Conservation (phyloP, 2,797 vertebrate genomes). For the Setipinna tenuifilis region DNA sequence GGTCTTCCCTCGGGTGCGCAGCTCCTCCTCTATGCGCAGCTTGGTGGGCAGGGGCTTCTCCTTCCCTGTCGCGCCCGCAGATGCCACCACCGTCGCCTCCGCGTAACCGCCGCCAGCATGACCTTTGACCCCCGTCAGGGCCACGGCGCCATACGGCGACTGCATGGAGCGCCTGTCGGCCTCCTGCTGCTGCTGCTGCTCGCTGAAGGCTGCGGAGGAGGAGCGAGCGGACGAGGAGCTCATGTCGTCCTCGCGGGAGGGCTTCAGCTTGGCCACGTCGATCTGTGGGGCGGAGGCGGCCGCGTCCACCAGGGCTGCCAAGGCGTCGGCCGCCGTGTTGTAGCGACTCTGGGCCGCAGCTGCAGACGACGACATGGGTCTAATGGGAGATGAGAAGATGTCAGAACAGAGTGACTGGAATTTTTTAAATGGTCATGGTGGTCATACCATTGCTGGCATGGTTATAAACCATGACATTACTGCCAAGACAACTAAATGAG, state of each 20-base stretch:
- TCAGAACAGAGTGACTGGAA: conserved; percentile 28
- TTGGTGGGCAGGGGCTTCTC: conserved; percentile 92
- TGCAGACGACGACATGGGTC: conserved; percentile 80
- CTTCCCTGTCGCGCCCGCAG: conserved; percentile 72
- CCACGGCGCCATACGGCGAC: conserved; percentile 84
- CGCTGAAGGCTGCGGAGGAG: conserved; percentile 77
- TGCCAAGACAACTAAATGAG: too few relatives aligned
- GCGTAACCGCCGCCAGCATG: conserved; percentile 75
- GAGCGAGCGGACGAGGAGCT: conserved; percentile 53
- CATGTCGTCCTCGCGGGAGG: conserved; percentile 82
- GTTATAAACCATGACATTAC: too few relatives aligned
- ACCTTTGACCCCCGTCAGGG: conserved; percentile 85
- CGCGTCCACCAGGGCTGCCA: conserved; percentile 94
- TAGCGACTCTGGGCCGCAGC: conserved; percentile 84
- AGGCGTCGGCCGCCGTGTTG: conserved; percentile 92
- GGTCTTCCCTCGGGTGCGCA: conserved; percentile 94
- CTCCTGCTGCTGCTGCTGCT: conserved; percentile 83
- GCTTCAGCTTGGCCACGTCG: conserved; percentile 89
- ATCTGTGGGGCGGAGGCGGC: conserved; percentile 93
- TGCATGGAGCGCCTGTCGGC: conserved; percentile 86
- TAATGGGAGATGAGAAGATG: conserved; percentile 53
- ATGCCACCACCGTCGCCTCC: conserved; percentile 69
- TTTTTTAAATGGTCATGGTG: too few relatives aligned
- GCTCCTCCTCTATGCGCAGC: conserved; percentile 96
- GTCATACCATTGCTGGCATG: too few relatives aligned